phyloP scores from a whole-genome alignment of 2,113 vertebrate genomes.

The Anhinga anhinga region DNA sequence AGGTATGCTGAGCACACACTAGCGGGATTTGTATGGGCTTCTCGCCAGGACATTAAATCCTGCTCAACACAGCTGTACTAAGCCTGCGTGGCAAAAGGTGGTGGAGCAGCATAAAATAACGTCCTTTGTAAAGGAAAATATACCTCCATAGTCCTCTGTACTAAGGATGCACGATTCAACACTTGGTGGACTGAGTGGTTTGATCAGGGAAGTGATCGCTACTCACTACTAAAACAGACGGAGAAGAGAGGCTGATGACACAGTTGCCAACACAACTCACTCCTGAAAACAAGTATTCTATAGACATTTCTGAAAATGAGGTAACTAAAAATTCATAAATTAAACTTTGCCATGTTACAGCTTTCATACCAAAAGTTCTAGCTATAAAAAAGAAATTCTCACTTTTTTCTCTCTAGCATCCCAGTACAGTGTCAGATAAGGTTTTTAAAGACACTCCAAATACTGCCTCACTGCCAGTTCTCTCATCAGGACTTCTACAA shows the following conservation, averaged over 20 bases:
- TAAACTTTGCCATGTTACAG: not conserved
- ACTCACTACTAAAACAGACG: not conserved
- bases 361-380: rapidly evolving
- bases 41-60: not conserved
- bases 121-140: not conserved
- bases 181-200: not conserved
- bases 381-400: rapidly evolving
- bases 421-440: rapidly evolving
- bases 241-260: not conserved
- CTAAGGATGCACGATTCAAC: not conserved
- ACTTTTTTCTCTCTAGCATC: not conserved
- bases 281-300: not conserved
- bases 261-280: not conserved
- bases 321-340: not conserved
- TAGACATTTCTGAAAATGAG: not conserved
- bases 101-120: not conserved
- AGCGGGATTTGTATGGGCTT: not conserved
- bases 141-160: not conserved
- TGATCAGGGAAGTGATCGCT: not conserved
- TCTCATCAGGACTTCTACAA: not conserved
- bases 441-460: not conserved
- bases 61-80: not conserved
- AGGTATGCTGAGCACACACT: not conserved
- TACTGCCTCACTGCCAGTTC: not conserved
- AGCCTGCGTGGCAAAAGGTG: not conserved